Base-by-base conservation (phyloP, 2,888 invertebrate genomes). In the Apamea anceps region DNA sequence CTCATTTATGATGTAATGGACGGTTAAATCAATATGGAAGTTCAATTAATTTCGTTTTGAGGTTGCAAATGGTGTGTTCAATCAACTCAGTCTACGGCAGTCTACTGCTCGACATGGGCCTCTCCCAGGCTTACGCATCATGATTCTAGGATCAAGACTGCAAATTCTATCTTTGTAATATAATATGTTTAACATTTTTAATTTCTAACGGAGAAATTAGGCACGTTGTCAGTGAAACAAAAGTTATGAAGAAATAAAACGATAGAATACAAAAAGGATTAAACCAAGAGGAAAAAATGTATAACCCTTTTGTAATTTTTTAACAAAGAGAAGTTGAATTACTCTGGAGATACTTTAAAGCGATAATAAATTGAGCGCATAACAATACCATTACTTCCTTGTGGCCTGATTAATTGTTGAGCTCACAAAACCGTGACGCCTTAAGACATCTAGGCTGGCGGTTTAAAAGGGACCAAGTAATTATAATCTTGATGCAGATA, bases 361-460 rank as follows among this genome's bases (percentile, higher is more conserved):
- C 90, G 90, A 91, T 93, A 93, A 93, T 93, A 93, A 94, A 94
- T 92, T 92, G 92, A 91, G 89, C 91, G 88, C 86, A 89, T 90
- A 91, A 92, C 89, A 89, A 86, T 86, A 90, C 90, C 89, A 88
- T 91, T 91, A 90, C 92, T 91, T 92, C 89, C 89, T 89, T 88
- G 85, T 88, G 85, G 87, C 81, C 85, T 92, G 91, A 93, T 92
- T 92, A 91, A 93, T 93, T 88, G 88, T 89, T 78, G 76, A 86
- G 86, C 82, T 76, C 84, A 90, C 77, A 87, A 81, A 80, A 77
- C 79, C 67, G 67, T 82, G 86, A 84, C 87, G 79, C 70, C 88
- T 87, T 85, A 82, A 88, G 85, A 84, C 73, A 73, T 86, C 84
- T 79, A 78, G 79, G 15, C 37, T 78, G 32, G 72, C 48, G 76